These are phyloP conservation scores for Lophius piscatorius DNA, from an alignment of 2,113 vertebrate genomes.

Conservation along the genomic window DNA sequence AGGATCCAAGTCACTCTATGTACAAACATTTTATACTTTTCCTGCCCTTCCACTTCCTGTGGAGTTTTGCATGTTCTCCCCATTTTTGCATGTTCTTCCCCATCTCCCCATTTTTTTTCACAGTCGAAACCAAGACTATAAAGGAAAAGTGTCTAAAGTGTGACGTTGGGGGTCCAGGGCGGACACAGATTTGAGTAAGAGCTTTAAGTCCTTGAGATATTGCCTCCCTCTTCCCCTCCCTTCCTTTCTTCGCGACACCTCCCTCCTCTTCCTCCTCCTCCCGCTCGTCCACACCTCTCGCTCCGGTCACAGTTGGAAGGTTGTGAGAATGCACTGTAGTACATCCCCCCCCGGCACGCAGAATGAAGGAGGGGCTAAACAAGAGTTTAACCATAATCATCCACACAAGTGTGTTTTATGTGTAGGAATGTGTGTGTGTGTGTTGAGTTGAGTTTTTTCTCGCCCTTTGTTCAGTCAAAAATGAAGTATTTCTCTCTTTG, in stretches of 20 bases:
- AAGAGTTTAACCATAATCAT: conserved; percentile 45
- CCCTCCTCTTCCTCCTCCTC: conserved; percentile 7
- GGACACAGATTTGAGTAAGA: conserved; percentile 10
- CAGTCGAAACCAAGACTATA: neutral
- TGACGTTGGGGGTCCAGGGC: conserved; percentile 26
- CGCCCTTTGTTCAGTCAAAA: conserved; percentile 8
- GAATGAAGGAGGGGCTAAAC: conserved; percentile 52
- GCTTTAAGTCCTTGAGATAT: conserved; percentile 29
- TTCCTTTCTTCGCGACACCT: conserved; percentile 16
- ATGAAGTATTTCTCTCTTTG: conserved; percentile 31
- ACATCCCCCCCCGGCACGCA: conserved; percentile 32
- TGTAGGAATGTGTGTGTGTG: conserved; percentile 13
- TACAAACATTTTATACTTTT: too few relatives aligned
- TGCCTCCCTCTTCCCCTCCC: conserved; percentile 20
- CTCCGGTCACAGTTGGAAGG: conserved; percentile 63
- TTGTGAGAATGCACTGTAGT: conserved; percentile 47
- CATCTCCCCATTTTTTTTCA: conserved; percentile 8
- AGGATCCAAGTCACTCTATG: too few relatives aligned
- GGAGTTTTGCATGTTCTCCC: too few relatives aligned
- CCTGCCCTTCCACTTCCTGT: too few relatives aligned
- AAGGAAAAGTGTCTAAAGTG: neutral
- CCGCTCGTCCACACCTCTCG: conserved; percentile 44
- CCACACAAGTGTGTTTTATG: conserved; percentile 47
- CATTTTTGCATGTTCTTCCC: too few relatives aligned
- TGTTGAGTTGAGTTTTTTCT: neutral